phyloP scores from a whole-genome alignment of 2,888 invertebrate species.

The Formica aserva region DNA sequence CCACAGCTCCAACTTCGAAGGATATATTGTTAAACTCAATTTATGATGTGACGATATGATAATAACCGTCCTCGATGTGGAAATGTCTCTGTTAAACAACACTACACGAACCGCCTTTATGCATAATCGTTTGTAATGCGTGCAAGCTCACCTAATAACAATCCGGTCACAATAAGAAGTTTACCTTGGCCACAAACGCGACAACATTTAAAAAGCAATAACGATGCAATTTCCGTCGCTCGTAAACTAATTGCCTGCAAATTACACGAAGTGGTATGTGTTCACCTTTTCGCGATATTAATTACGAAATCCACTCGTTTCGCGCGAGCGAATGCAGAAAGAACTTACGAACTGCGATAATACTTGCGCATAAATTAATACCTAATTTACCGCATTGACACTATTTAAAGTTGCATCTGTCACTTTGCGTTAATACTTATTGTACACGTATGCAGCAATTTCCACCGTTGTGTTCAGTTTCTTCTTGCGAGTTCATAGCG shows the following conservation, averaged over 20 bases:
- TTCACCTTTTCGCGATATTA: conserved; percentile 7
- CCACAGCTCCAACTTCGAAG: neutral
- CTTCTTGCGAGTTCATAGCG: neutral
- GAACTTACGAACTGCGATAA: neutral
- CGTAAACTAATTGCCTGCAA: conserved; percentile 26
- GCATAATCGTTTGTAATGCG: conserved; percentile 23
- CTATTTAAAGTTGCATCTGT: neutral
- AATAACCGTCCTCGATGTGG: conserved; percentile 22
- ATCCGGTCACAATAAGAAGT: conserved; percentile 48
- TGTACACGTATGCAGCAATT: neutral
- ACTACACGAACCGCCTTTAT: neutral
- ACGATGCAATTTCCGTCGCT: conserved; percentile 38
- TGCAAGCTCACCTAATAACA: conserved; percentile 27
- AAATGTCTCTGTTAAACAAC: conserved; percentile 23
- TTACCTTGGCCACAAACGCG: conserved; percentile 44
- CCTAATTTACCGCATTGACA: neutral
- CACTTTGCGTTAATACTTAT: neutral
- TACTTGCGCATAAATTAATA: neutral
- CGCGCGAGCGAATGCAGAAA: neutral
- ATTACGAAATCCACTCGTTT: conserved; percentile 19
- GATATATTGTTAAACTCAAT: conserved; percentile 11
- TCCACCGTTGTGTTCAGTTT: neutral
- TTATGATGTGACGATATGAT: conserved; percentile 34
- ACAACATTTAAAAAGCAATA: conserved; percentile 26
- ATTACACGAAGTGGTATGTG: neutral